Conservation (phyloP, 2,113 vertebrate species). For the Clinocottus analis region DNA sequence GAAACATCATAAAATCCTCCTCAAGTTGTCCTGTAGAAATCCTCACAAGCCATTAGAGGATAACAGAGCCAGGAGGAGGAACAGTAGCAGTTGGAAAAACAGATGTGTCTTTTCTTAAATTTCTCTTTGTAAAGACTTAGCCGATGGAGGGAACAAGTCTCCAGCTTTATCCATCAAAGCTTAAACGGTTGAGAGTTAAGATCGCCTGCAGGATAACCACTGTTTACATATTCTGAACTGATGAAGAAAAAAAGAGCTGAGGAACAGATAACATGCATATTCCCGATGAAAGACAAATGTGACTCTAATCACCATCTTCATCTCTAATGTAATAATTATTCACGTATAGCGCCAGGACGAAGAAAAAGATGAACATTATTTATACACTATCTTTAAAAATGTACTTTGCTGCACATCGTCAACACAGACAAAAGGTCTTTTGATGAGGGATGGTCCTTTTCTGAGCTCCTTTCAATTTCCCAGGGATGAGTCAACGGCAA, state of each 20-base stretch:
- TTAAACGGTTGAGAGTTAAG: constrained; percentile 14
- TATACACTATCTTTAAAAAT: constrained; percentile 49
- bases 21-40: constrained; percentile 80
- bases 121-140: constrained; percentile 30
- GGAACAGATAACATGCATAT: not conserved
- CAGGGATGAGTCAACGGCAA: constrained; percentile 75
- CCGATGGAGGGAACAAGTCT: constrained; percentile 2
- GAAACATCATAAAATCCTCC: constrained; percentile 81
- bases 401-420: constrained; percentile 54
- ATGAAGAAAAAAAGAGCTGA: constrained; percentile 17
- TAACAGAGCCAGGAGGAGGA: constrained; percentile 59
- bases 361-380: constrained; percentile 15
- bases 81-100: constrained; percentile 56
- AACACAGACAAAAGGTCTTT: constrained; percentile 70
- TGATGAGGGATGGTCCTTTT: constrained; percentile 68
- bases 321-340: constrained; percentile 55
- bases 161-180: constrained; percentile 38
- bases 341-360: not conserved
- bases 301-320: constrained; percentile 47
- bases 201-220: constrained; percentile 23
- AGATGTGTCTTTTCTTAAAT: constrained; percentile 30
- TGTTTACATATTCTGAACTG: constrained; percentile 30
- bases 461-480: constrained; percentile 72
- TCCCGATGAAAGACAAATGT: constrained; percentile 31
- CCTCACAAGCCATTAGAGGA: constrained; percentile 74